phyloP scores from a whole-genome alignment of 2,113 vertebrate species.

The Xiphophorus hellerii region DNA sequence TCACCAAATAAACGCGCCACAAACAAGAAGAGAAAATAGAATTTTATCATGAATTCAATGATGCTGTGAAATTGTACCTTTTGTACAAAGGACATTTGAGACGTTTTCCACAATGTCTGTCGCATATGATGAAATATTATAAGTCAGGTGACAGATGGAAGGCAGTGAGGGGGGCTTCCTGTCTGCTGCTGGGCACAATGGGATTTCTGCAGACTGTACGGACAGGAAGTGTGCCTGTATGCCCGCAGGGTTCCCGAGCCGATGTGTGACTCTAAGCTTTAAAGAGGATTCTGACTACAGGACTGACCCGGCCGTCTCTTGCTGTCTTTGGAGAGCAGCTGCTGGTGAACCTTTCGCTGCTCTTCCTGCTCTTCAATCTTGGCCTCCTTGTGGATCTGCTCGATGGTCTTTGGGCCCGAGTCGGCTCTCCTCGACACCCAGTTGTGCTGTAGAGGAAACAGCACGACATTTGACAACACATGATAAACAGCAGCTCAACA shows the following conservation, averaged over 20 bases:
- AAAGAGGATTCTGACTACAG: slow-evolving; percentile 71
- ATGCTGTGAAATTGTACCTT: background rate
- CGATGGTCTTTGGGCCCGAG: slow-evolving; percentile 96
- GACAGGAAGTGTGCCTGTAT: slow-evolving; percentile 52
- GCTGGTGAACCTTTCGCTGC: slow-evolving; percentile 94
- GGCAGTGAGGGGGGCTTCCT: slow-evolving; percentile 38
- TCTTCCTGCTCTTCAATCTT: slow-evolving; percentile 98
- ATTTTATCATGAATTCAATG: background rate
- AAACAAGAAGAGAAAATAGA: background rate
- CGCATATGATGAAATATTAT: slow-evolving; percentile 12
- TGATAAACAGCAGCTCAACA: background rate
- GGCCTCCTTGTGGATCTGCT: slow-evolving; percentile 98
- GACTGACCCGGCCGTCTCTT: slow-evolving; percentile 93
- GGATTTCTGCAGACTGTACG: slow-evolving; percentile 49
- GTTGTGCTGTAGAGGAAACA: slow-evolving; percentile 83
- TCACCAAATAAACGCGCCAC: background rate
- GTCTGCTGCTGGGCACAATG: slow-evolving; percentile 48
- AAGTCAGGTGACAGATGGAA: slow-evolving; percentile 33
- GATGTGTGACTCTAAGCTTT: slow-evolving; percentile 62
- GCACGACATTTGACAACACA: background rate
- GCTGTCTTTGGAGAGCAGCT: slow-evolving; percentile 92
- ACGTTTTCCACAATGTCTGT: background rate
- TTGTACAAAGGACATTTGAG: background rate
- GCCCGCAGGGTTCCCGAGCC: slow-evolving; percentile 42
- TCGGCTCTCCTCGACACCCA: slow-evolving; percentile 96